These are phyloP conservation scores for Gavia stellata DNA, from an alignment of 2,113 vertebrate genomes.

Conservation along the genomic window DNA sequence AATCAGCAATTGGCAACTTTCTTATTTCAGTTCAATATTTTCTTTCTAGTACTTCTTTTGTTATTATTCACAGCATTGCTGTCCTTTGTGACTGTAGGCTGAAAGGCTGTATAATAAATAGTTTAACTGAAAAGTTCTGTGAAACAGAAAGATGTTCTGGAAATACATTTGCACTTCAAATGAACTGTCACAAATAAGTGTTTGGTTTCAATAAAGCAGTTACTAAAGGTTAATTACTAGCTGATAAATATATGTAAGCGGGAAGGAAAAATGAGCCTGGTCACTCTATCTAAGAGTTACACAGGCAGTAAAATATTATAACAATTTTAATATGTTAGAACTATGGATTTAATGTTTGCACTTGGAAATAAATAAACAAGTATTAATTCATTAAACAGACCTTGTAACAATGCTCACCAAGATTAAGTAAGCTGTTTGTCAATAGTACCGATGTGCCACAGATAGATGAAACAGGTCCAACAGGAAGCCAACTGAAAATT, in stretches of 20 bases:
- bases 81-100: background rate
- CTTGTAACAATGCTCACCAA: slow-evolving; percentile 15
- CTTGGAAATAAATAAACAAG: slow-evolving; percentile 32
- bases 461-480: background rate
- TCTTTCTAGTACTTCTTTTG: background rate
- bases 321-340: slow-evolving; percentile 42
- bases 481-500: background rate
- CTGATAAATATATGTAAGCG: slow-evolving; percentile 52
- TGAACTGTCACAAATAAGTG: slow-evolving; percentile 40
- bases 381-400: slow-evolving; percentile 15
- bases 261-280: slow-evolving; percentile 23
- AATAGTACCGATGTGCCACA: background rate
- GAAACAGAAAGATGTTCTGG: background rate
- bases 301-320: slow-evolving; percentile 44
- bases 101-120: background rate
- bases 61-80: background rate
- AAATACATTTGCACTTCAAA: slow-evolving; percentile 38
- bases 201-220: slow-evolving; percentile 58
- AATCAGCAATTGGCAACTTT: background rate
- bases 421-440: slow-evolving; percentile 35
- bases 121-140: slow-evolving; percentile 27
- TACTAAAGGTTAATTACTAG: slow-evolving; percentile 64
- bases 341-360: slow-evolving; percentile 11
- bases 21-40: background rate
- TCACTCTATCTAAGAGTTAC: slow-evolving; percentile 14